Base-by-base conservation (phyloP, 2,888 invertebrate species). In the Habrosyne pyritoides region DNA sequence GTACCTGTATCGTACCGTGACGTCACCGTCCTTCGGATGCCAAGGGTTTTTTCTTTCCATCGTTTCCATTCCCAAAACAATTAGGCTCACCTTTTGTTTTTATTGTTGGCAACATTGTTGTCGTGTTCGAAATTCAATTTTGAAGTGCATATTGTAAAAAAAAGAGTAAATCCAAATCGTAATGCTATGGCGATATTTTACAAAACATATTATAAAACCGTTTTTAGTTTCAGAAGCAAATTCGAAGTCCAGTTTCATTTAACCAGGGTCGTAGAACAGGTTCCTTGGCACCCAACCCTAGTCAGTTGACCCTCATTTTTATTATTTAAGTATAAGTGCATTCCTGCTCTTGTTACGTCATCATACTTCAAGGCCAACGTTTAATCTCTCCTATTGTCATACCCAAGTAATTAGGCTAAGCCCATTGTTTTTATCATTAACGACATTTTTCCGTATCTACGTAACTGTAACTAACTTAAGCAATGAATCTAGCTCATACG, bases 21-120 rank as follows among this genome's bases (percentile, higher is more conserved):
- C 90, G 88, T 89, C 88, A 89, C 57, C 81, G 83, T 80, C 88
- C 88, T 89, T 88, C 86, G 78, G 78, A 88, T 89, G 75, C 88
- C 87, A 74, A 70, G 77, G 82, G 76, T 78, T 81, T 81, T 83
- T 81, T 82, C 79, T 72, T 68, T 66, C 57, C 68, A 60, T 62
- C 73, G 70, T 75, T 81, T 77, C 76, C 75, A 72, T 71, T 73
- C 81, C 83, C 81, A 70, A 85, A 87, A 85, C 83, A 84, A 87
- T 87, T 86, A 84, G 69, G 74, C 71, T 67, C 59, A 65, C 75
- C 78, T 61, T 84, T 87, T 84, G 83, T 87, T 87, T 86, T 84
- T 84, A 73, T 83, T 78, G 59, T 61, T 0, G 57, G 66, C 53
- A 66, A 67, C 62, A 62, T 64, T 63, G 48, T 22, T 36, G 14